Evolutionary conservation across 2,797 vertebrate species (phyloP).

Genomic region (Muscicapa comitata): DNA sequence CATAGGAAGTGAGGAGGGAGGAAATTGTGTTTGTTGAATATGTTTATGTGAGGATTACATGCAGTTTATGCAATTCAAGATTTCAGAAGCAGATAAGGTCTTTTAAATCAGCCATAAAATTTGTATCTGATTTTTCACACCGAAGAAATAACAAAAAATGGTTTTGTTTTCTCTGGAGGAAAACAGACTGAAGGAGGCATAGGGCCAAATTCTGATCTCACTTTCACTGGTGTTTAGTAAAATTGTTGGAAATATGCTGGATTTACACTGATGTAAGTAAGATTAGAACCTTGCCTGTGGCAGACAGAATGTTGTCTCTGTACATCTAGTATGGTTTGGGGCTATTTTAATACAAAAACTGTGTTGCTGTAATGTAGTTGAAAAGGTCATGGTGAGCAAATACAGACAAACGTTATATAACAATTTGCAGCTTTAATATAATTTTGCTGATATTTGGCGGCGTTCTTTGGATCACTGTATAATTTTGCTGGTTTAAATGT

Average conservation of each 20-base stretch:
- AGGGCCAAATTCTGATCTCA: constrained; percentile 55
- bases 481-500: not conserved
- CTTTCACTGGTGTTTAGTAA: constrained; percentile 16
- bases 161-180: constrained; percentile 56
- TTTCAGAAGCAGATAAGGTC: constrained; percentile 53
- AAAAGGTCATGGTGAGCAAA: not conserved
- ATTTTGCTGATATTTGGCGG: not conserved
- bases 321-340: not conserved
- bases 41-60: constrained; percentile 57
- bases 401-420: not conserved
- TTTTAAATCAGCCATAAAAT: constrained; percentile 49
- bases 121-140: constrained; percentile 53
- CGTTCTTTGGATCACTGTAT: not conserved
- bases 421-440: not conserved
- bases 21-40: constrained; percentile 57
- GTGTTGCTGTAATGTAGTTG: not conserved
- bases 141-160: constrained; percentile 37
- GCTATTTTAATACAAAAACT: not conserved
- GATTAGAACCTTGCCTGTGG: constrained; percentile 28
- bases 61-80: constrained; percentile 40
- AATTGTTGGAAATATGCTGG: constrained; percentile 39
- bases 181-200: constrained; percentile 18
- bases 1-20: constrained; percentile 25
- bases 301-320: not conserved
- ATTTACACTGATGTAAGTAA: constrained; percentile 58